Evolutionary conservation across 2,888 invertebrate genomes (phyloP).

Genomic region (Heterodera filipjevi): DNA sequence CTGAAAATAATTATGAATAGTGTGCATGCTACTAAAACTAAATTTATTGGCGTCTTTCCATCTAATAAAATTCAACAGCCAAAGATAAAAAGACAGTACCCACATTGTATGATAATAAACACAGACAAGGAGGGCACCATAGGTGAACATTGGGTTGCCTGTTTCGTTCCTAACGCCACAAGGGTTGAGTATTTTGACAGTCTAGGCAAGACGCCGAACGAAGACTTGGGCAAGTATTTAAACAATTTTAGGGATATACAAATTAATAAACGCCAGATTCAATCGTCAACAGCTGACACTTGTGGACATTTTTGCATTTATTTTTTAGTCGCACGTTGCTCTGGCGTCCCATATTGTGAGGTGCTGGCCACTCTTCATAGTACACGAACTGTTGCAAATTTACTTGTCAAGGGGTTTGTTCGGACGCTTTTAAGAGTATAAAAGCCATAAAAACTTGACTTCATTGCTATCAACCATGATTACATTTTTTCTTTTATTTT

Average conservation of each 20-base stretch:
- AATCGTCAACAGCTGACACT: constrained; percentile 3
- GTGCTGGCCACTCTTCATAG: background rate
- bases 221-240: background rate
- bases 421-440: background rate
- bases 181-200: constrained; percentile 21
- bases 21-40: background rate
- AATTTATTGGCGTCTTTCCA: constrained; percentile 19
- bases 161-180: background rate
- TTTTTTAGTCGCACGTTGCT: background rate
- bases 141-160: constrained; percentile 22
- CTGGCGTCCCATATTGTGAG: background rate
- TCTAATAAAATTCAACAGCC: constrained; percentile 14
- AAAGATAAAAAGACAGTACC: background rate
- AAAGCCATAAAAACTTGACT: background rate
- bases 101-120: background rate
- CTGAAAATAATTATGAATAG: background rate
- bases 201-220: background rate
- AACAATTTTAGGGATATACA: background rate
- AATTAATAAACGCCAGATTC: constrained; percentile 2
- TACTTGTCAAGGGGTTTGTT: background rate
- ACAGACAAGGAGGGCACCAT: constrained; percentile 4
- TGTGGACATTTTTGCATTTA: constrained; percentile 25
- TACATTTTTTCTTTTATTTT: background rate
- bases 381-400: background rate
- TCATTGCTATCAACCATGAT: background rate